A percentile compares a stretch with the other conserved stretches of the same genome.
Conservation (phyloP, 2,797 vertebrate genomes). For the Rhinophrynus dorsalis region DNA sequence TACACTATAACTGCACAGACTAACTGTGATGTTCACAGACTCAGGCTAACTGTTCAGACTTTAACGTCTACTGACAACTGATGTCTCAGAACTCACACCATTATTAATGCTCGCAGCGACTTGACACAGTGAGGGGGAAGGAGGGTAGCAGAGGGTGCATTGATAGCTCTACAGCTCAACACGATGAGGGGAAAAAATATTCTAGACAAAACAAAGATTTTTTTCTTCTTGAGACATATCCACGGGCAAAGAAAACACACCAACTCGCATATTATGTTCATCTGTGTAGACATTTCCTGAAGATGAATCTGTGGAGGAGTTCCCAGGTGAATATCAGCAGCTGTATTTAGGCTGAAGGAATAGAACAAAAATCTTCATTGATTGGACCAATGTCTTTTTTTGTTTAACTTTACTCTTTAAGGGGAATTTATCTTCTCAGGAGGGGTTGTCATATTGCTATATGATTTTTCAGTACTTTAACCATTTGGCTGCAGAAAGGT, state of each 20-base stretch:
- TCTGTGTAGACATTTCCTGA: conserved; percentile 58
- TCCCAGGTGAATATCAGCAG: conserved; percentile 54
- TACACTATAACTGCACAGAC: conserved; percentile 29
- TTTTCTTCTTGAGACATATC: conserved; percentile 54
- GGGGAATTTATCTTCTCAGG: conserved; percentile 5
- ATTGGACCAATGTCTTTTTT: conserved; percentile 47
- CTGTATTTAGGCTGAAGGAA: conserved; percentile 64
- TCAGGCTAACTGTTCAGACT: conserved; percentile 48
- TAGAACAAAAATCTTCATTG: conserved; percentile 38
- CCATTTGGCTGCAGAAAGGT: neutral
- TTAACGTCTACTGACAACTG: conserved; percentile 36
- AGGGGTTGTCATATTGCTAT: neutral
- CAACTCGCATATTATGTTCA: conserved; percentile 51
- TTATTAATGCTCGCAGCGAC: conserved; percentile 54
- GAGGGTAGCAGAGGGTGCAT: conserved; percentile 46
- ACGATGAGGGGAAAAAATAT: conserved; percentile 45
- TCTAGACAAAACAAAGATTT: conserved; percentile 56
- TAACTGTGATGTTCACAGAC: conserved; percentile 31
- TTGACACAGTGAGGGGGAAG: conserved; percentile 51
- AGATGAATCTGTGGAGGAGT: conserved; percentile 56
- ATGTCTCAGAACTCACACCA: conserved; percentile 42
- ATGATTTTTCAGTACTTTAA: neutral
- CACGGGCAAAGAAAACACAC: conserved; percentile 53
- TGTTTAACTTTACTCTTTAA: conserved; percentile 54
- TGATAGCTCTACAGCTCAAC: conserved; percentile 43